phyloP scores from a whole-genome alignment of 1,140 invertebrate genomes.

The Matsumurasca onukii region DNA sequence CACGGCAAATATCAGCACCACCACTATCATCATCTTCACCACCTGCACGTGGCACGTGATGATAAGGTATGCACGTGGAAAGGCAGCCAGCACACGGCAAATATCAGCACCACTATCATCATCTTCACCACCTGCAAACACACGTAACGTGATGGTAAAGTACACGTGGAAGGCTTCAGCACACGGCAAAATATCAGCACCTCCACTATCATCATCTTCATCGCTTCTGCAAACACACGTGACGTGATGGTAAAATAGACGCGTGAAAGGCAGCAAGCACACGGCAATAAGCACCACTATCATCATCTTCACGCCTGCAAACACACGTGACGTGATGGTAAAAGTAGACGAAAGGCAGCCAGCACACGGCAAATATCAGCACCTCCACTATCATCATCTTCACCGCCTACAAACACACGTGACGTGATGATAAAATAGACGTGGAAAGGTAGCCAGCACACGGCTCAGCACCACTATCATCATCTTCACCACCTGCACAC shows the following conservation, averaged over 20 bases:
- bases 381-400: conserved; percentile 93
- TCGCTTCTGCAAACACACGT: conserved; percentile 61
- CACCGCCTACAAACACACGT: conserved; percentile 95
- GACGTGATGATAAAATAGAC: conserved; percentile 83
- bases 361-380: conserved; percentile 84
- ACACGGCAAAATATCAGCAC: background rate
- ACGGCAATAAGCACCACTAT: too few species aligned
- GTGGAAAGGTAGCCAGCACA: conserved; percentile 52
- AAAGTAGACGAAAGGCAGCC: conserved; percentile 91
- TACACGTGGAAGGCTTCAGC: background rate
- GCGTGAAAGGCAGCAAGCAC: too few species aligned
- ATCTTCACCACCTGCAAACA: too few species aligned
- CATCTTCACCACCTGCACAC: conserved; percentile 55
- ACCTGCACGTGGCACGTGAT: conserved; percentile 62
- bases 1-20: conserved; percentile 84
- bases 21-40: conserved; percentile 93
- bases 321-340: conserved; percentile 76
- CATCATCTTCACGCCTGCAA: too few species aligned
- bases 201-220: background rate
- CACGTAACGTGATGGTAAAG: too few species aligned
- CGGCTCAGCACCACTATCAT: background rate
- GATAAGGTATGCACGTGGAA: too few species aligned
- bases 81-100: too few species aligned
- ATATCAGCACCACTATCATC: too few species aligned
- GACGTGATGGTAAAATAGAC: too few species aligned